These are phyloP conservation scores for Alviniconcha strummeri DNA, from an alignment of 2,888 invertebrate genomes.

Conservation along the genomic window DNA sequence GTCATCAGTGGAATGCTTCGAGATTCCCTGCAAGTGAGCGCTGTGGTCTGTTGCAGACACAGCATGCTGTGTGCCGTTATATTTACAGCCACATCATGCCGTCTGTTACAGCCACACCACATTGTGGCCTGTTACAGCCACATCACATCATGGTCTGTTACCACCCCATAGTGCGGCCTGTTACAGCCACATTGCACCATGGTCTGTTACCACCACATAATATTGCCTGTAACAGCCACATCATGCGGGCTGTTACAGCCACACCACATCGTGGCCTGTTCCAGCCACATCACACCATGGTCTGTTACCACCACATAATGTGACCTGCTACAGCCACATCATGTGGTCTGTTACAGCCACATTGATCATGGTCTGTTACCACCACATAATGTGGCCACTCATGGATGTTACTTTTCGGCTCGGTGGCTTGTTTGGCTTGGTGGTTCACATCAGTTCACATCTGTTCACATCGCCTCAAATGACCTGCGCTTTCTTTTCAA, in stretches of 20 bases:
- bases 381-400: background rate
- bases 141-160: background rate
- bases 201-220: background rate
- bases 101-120: background rate
- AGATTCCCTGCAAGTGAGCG: conserved; percentile 25
- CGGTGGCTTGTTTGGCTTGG: too few species aligned
- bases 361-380: background rate
- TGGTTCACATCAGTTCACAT: too few species aligned
- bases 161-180: background rate
- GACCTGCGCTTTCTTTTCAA: too few species aligned
- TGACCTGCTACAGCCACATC: too few species aligned
- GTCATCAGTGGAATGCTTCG: conserved; percentile 34
- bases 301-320: background rate
- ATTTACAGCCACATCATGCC: background rate
- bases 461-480: too few species aligned
- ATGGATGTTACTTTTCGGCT: too few species aligned
- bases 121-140: too few species aligned
- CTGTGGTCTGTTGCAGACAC: background rate
- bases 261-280: background rate
- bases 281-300: background rate
- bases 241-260: background rate
- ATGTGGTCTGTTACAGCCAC: background rate
- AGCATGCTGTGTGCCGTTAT: background rate
- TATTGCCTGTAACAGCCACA: background rate
- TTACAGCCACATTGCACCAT: too few species aligned